Evolutionary conservation across 2,797 vertebrate genomes (phyloP), one percentile per base, ranked within the genome.

Genomic region (Pseudotriccus pelzelni): DNA sequence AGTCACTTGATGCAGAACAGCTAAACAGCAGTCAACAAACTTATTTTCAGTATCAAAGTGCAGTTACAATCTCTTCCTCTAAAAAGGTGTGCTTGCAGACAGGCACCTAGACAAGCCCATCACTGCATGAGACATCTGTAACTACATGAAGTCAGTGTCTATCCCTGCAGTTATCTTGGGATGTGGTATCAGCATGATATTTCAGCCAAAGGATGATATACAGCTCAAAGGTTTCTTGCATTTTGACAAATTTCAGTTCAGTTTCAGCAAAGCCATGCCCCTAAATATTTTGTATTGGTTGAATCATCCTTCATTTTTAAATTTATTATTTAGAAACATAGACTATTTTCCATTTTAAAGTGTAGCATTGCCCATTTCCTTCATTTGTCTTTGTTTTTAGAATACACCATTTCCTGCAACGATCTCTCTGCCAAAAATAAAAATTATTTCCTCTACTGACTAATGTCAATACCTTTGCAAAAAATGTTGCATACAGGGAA

Each of bases 391-490:
- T 87, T 72, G 46, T 4, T 88, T 93, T 91, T 60, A 82, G 52
- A 93, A 62, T 34, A 93, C 36, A 50, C 10, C 2, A 27, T 84
- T 86, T 92, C 88, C 44, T 85, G 37, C 70, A 82, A n/a, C 5
- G 15, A 20, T 59, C 32, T 70, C 18, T 16, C 47, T 63, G 55
- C 44, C 79, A 90, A 84, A 95, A 91, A 62, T 10, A 84, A 91
- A 91, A 82, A 86, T 67, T 1, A 63, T 41, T 96, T 91, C 86
- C 55, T 92, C 79, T 84, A 56, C 37, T 86, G 89, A 59, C 79
- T 79, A 30, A 62, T 78, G 55, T 59, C 79, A 60, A 27, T 82
- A 76, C 70, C 62, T 88, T 84, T 69, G 58, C 46, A 94, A 92
- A 73, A 90, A 86, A 84, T 82, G 63, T 84, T 55, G 84, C 22